Percentiles rank a stretch among this genome's conserved stretches.
Conservation (phyloP, 1,140 invertebrate species). For the Ylistrum balloti region DNA sequence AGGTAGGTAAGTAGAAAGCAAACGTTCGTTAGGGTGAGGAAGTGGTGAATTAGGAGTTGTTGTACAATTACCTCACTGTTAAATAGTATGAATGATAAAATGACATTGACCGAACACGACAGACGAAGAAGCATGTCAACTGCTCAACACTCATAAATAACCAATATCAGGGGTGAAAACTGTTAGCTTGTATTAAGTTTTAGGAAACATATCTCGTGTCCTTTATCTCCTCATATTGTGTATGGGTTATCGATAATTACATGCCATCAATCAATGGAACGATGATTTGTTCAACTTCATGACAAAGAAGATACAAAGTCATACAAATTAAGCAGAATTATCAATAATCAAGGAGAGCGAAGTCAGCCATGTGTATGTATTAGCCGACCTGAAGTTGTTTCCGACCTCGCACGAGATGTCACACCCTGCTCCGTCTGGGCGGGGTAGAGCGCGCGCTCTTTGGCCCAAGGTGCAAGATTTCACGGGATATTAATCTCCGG, state of each 20-base stretch:
- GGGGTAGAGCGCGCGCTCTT: background rate
- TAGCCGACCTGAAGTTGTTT: background rate
- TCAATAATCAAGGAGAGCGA: background rate
- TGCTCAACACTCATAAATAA: background rate
- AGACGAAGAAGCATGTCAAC: background rate
- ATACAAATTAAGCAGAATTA: background rate
- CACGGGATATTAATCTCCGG: conserved; percentile 31
- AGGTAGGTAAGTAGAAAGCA: too few relatives aligned
- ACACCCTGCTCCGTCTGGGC: background rate
- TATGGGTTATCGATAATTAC: conserved; percentile 7
- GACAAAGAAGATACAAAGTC: background rate
- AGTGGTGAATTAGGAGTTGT: too few relatives aligned
- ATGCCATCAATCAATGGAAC: background rate
- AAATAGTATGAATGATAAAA: too few relatives aligned
- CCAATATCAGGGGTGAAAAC: background rate
- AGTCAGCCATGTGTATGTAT: background rate
- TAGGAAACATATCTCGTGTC: background rate
- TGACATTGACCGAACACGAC: too few relatives aligned
- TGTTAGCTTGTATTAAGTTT: background rate
- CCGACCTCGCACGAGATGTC: background rate
- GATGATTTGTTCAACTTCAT: background rate
- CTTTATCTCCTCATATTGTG: background rate
- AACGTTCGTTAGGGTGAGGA: too few relatives aligned
- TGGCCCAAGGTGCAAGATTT: background rate
- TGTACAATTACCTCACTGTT: too few relatives aligned